A percentile compares a stretch with the other conserved stretches of the same genome.
phyloP scores from a whole-genome alignment of 2,797 vertebrate genomes.

The Artibeus lituratus region DNA sequence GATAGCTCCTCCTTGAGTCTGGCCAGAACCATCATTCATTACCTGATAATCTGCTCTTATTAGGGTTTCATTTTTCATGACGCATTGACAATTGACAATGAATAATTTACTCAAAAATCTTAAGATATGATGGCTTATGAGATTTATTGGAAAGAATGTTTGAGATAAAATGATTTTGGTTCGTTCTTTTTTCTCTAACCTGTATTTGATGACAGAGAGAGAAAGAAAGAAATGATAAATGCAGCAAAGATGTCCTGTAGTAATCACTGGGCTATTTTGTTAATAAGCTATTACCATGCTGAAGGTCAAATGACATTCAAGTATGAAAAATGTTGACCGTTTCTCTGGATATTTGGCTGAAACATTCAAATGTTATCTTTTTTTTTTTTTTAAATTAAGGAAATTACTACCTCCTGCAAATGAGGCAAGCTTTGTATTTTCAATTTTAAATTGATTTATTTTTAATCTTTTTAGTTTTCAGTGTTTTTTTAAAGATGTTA shows the following conservation, averaged over 20 bases:
- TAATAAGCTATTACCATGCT: neutral
- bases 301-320: neutral
- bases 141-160: neutral
- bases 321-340: neutral
- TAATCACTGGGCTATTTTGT: neutral
- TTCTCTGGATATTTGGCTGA: neutral
- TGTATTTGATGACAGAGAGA: neutral
- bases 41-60: neutral
- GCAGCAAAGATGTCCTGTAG: neutral
- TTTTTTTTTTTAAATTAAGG: neutral
- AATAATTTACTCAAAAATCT: neutral
- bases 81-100: neutral
- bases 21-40: neutral
- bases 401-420: neutral
- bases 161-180: neutral
- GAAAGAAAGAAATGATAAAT: neutral
- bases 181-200: neutral
- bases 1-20: neutral
- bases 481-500: neutral
- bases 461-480: neutral
- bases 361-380: neutral
- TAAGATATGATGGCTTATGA: neutral
- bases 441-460: neutral
- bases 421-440: neutral
- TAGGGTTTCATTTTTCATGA: neutral